Percentiles rank a stretch among this genome's conserved stretches.
phyloP scores from a whole-genome alignment of 1,140 invertebrate species.

The Diabrotica undecimpunctata region DNA sequence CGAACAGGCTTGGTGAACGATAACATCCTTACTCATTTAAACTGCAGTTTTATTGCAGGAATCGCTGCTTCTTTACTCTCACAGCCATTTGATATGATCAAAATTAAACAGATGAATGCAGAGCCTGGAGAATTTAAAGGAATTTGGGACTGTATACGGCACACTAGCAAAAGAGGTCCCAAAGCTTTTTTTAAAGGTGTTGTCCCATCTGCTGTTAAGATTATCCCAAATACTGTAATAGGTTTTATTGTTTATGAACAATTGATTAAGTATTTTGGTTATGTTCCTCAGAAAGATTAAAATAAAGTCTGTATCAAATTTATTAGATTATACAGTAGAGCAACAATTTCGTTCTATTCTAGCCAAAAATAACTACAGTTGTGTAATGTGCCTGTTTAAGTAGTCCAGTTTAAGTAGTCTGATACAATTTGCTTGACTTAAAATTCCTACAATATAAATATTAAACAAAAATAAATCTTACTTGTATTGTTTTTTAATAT shows the following conservation, averaged over 20 bases:
- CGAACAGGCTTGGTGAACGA: no score
- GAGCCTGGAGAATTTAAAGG: conserved; percentile 80
- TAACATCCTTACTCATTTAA: not conserved
- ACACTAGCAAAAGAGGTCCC: conserved; percentile 83
- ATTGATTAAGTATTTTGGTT: conserved; percentile 78
- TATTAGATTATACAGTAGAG: no score
- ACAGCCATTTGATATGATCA: conserved; percentile 94
- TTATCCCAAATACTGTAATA: conserved; percentile 96
- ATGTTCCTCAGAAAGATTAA: not conserved
- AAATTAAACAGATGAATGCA: conserved; percentile 90
- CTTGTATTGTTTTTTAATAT: no score
- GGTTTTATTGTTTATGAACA: conserved; percentile 97
- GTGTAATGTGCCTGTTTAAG: no score
- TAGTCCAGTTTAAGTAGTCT: no score
- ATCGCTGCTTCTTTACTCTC: conserved; percentile 65
- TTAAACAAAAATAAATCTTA: no score
- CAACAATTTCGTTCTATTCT: no score
- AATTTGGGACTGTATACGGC: conserved; percentile 62
- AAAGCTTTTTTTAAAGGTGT: conserved; percentile 95
- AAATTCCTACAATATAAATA: no score
- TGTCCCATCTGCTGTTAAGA: conserved; percentile 92
- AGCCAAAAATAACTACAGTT: no score
- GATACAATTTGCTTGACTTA: no score
- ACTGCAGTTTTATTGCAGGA: not conserved
- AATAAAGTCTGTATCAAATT: not conserved